A percentile compares a stretch with the other conserved stretches of the same genome.
Conservation (phyloP, 1,140 invertebrate species). For the Drosophila albomicans region DNA sequence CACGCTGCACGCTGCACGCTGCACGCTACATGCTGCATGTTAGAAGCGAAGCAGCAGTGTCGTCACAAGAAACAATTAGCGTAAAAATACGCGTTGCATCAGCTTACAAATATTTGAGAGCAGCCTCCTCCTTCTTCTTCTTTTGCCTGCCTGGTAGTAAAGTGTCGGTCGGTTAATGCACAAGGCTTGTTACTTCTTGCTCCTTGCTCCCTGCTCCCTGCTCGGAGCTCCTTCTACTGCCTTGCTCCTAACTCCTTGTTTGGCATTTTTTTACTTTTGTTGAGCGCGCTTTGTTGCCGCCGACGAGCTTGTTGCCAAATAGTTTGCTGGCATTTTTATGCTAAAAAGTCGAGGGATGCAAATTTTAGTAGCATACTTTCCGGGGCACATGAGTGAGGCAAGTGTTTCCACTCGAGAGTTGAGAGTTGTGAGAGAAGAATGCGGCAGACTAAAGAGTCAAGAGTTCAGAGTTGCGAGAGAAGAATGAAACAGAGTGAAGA, state of each 20-base stretch:
- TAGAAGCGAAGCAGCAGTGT: conserved; percentile 1
- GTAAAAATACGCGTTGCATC: conserved; percentile 63
- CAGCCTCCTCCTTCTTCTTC: background rate
- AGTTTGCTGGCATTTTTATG: conserved; percentile 58
- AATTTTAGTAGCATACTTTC: conserved; percentile 56
- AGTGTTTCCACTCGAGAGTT: background rate
- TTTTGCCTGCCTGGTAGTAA: no score
- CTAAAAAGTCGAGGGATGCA: conserved; percentile 46
- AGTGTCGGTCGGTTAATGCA: conserved; percentile 37
- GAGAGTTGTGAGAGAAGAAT: no score
- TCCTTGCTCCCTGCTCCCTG: background rate
- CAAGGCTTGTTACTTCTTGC: conserved; percentile 28
- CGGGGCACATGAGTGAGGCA: conserved; percentile 5
- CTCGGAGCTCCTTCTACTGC: background rate
- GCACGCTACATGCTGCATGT: background rate
- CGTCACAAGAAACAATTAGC: conserved; percentile 76
- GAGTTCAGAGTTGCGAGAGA: no score
- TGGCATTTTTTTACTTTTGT: background rate
- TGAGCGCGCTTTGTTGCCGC: background rate
- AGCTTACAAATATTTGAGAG: conserved; percentile 52
- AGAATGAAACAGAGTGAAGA: no score
- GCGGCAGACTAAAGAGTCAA: no score
- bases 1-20: background rate
- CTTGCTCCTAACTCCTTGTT: background rate
- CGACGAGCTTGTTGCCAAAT: conserved; percentile 36